Base-by-base conservation (phyloP, 2,797 vertebrate genomes). In the Microchirus variegatus region DNA sequence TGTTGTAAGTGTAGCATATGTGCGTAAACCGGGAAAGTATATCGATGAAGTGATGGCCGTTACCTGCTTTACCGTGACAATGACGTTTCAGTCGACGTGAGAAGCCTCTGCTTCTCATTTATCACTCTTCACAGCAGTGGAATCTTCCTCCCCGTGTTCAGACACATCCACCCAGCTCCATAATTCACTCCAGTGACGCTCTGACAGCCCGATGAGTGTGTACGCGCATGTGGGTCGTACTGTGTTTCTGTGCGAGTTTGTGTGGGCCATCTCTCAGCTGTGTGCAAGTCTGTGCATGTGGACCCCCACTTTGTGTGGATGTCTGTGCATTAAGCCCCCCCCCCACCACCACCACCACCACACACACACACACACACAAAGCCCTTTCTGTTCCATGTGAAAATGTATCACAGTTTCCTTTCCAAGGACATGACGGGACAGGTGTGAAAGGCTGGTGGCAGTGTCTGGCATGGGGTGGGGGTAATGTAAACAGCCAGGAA, bases 401-500 rank as follows among this genome's bases (percentile, higher is more conserved):
- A 87, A 80, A 87, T 82, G 82, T 88, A 88, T 87, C 86, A 82
- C 60, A 77, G 66, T 83, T 84, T 83, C 76, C 55, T 59, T 49
- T 64, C 47, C 0, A 11, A 67, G 80, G 88, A 91, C 77, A 16
- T 90, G 90, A 87, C 75, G 5, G 84, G 89, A 90, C 92, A 93
- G 91, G 91, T 93, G 92, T 84, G 77, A 80, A 79, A 60, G 80
- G 64, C 82, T 81, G 77, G 73, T 78, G 86, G 82, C 76, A 59
- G 62, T 9, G 72, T 68, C 81, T 75, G 68, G 70, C 53, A 63
- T 56, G 53, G 41, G 69, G 45, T 76, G 68, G 63, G 70, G 65
- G 63, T 70, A 87, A 86, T 83, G 85, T 90, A 90, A 90, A 90
- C 88, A 90, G 67, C 56, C 65, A 66, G 78, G 88, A 90, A 92